Evolutionary conservation across 2,888 invertebrate species (phyloP), one percentile per base, ranked within the genome.

Genomic region (Oxyscelio sp.): DNA sequence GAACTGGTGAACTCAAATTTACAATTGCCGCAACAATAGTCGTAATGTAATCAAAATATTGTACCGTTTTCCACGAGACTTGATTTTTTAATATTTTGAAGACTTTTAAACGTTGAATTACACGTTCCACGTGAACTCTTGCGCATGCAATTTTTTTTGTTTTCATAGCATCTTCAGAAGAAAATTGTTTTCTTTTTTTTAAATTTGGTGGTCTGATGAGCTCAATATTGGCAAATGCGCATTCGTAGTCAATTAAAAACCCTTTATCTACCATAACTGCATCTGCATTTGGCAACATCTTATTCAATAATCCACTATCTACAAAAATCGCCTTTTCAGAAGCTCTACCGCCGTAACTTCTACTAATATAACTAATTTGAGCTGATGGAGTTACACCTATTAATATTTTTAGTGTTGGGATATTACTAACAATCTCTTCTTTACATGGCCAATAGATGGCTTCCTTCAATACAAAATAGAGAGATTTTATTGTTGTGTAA

Each of bases 111-210:
- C 87, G 58, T 45, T 86, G 71, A 48, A 87, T 86, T 5, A 59
- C 65, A 58, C 87, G 61, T 58, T 88, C 86, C 8, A 89, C 83
- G 75, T 88, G 83, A 5, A 85, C 75, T 59, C 86, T 43, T 11
- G 86, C 88, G 38, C 80, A 65, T 15, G 87, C 85, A 40, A 88
- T 85, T n/a, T 43, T 66, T 71, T 73, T 50, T 17, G 79, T 83
- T 50, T 63, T n/a, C 15, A 40, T 15, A 27, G 84, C 71, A 52
- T 89, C 87, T 8, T 61, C 40, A 13, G 63, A 43, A 17, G 56
- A 59, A 61, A 87, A 86, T 43, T 87, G 84, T 34, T 52, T 77
- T 34, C 82, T 66, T 52, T 79, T 74, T 45, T 58, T 77, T 50
- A 73, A 22, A 59, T 84, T 83, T 8, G 85, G 84, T 21, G 87